These are phyloP conservation scores for Eristalis tenax DNA, from an alignment of 2,888 invertebrate genomes.

Conservation along the genomic window DNA sequence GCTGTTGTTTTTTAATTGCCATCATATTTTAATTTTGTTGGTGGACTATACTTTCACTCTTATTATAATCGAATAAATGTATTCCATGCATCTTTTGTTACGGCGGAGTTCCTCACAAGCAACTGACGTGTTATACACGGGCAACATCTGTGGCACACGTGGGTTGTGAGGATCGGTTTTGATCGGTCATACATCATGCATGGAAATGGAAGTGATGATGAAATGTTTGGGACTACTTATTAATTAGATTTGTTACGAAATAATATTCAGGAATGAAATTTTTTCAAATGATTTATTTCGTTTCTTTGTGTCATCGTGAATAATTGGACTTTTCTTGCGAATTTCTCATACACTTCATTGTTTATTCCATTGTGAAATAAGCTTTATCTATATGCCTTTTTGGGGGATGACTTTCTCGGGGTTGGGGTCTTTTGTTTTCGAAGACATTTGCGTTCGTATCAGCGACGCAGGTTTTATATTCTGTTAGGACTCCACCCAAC, in stretches of 20 bases:
- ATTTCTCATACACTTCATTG: not conserved
- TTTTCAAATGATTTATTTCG: not conserved
- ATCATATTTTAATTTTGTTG: not conserved
- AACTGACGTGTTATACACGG: not conserved
- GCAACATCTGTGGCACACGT: not conserved
- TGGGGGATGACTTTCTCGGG: too few species aligned
- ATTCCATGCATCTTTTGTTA: not conserved
- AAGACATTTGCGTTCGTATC: too few species aligned
- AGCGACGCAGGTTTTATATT: too few species aligned
- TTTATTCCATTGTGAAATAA: not conserved
- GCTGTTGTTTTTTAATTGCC: not conserved
- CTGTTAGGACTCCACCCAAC: too few species aligned
- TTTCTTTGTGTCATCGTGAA: not conserved
- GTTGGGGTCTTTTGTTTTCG: too few species aligned
- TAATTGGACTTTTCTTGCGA: not conserved
- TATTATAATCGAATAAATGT: not conserved
- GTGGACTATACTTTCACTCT: not conserved
- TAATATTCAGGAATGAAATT: not conserved
- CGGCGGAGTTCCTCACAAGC: not conserved
- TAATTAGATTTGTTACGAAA: constrained; percentile 10
- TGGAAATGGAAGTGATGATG: not conserved
- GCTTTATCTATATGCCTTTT: not conserved
- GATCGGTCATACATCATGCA: not conserved
- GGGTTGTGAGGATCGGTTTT: not conserved
- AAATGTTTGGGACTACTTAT: not conserved